phyloP scores from a whole-genome alignment of 2,888 invertebrate genomes.

The Acholoe squamosa region DNA sequence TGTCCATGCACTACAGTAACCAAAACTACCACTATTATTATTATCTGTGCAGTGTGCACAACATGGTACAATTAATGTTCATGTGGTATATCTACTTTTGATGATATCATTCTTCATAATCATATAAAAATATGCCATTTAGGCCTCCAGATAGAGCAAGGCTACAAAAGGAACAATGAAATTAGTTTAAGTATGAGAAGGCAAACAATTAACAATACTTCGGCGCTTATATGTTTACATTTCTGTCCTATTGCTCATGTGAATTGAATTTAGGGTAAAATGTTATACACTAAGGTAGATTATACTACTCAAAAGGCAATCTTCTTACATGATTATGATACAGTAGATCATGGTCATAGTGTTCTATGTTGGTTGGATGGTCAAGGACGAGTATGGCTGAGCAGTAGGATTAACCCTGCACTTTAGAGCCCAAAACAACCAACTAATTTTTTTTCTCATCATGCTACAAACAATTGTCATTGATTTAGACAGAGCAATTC shows the following conservation, averaged over 20 bases:
- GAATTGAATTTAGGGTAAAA: neutral
- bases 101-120: neutral
- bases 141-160: neutral
- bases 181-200: neutral
- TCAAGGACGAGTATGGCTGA: too few species aligned
- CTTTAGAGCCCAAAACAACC: too few species aligned
- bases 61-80: neutral
- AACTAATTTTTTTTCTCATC: too few species aligned
- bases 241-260: too few species aligned
- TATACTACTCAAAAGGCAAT: neutral
- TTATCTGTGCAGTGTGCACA: neutral
- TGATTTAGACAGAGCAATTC: too few species aligned
- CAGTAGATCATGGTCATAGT: too few species aligned
- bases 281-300: neutral
- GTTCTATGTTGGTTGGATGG: too few species aligned
- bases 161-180: neutral
- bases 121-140: conserved; percentile 12
- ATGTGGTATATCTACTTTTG: neutral
- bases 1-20: neutral
- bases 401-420: too few species aligned
- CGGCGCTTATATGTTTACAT: too few species aligned
- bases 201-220: neutral
- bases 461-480: too few species aligned
- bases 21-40: neutral
- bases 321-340: too few species aligned